A percentile compares a stretch with the other conserved stretches of the same genome.
These are phyloP conservation scores for Xanthorhoe spadicearia DNA, from an alignment of 2,888 invertebrate genomes.

Conservation along the genomic window DNA sequence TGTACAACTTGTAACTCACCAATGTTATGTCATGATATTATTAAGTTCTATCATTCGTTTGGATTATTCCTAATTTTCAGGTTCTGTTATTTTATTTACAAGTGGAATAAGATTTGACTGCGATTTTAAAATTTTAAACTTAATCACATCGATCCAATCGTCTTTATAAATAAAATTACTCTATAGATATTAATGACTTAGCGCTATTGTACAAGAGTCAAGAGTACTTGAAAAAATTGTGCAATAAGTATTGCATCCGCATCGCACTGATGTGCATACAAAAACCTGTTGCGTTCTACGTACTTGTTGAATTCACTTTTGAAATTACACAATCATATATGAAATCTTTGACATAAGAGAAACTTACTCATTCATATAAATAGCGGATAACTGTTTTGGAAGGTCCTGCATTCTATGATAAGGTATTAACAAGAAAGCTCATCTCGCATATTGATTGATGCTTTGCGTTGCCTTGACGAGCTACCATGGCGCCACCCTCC, in stretches of 20 bases:
- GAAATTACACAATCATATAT: conserved; percentile 35
- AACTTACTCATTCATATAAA: conserved; percentile 5
- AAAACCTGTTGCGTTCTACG: conserved; percentile 64
- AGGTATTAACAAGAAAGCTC: conserved; percentile 67
- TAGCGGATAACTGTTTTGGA: conserved; percentile 7
- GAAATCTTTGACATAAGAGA: conserved; percentile 20
- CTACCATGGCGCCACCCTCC: conserved; percentile 78
- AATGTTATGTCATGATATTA: conserved; percentile 60
- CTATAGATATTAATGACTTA: not conserved
- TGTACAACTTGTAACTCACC: conserved; percentile 48
- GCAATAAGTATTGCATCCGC: conserved; percentile 61
- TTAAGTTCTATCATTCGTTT: conserved; percentile 51
- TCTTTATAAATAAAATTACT: not conserved
- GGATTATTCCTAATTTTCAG: conserved; percentile 3
- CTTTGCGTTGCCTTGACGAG: conserved; percentile 73
- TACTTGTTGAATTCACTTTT: conserved; percentile 56
- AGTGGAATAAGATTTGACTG: not conserved
- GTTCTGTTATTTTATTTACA: conserved; percentile 7
- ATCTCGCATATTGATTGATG: conserved; percentile 84
- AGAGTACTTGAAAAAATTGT: conserved; percentile 43
- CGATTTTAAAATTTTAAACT: not conserved
- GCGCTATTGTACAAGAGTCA: not conserved
- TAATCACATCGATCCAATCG: not conserved
- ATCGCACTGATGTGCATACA: conserved; percentile 62
- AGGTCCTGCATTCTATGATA: conserved; percentile 39